Base-by-base conservation (phyloP, 1,140 invertebrate species). In the Lasioglossum albipes region DNA sequence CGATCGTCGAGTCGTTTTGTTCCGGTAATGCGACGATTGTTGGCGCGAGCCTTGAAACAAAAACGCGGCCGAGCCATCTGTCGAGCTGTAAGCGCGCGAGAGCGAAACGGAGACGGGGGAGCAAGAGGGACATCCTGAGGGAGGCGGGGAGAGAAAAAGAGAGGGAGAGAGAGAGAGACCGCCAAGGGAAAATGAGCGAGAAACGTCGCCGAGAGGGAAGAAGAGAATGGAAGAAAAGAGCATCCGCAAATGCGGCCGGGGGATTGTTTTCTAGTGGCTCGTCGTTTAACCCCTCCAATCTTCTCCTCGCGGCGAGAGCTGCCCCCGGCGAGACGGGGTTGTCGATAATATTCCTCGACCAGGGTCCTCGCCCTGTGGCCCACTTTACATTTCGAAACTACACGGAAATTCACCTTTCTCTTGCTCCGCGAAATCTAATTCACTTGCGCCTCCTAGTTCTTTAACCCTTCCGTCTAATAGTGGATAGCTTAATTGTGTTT, bases 251-350 rank as follows among this genome's bases (percentile, higher is more conserved):
- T 82, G 84, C 83, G 86, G 57, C 77, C 61, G 65, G n/a, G 91
- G 91, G 90, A 91, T 91, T 88, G 91, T 76, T 92, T 93, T 93
- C 90, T 92, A 93, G 92, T 93, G 91, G 90, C 90, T 91, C 89
- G 88, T 93, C 91, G 91, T 91, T 93, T 93, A 93, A 92, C 87
- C 91, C 92, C 87, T 87, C 83, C 83, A 84, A 87, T 84, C 82
- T 84, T 71, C 86, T 84, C 79, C 54, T 81, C 69, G 65, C 84
- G 66, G 75, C 61, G 70, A 75, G 84, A 72, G 61, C 70, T 84
- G 68, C 62, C 61, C 70, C 71, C 49, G 70, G 49, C 52, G 42
- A 42, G 57, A 71, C 57, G 18, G 70, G 79, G 70, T 78, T 45
- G 79, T 82, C 84, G 84, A 85, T 85, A 85, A 85, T 80, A 57